Base-by-base conservation (phyloP, 2,888 invertebrate species). In the Drosophila nr. perissopoda region DNA sequence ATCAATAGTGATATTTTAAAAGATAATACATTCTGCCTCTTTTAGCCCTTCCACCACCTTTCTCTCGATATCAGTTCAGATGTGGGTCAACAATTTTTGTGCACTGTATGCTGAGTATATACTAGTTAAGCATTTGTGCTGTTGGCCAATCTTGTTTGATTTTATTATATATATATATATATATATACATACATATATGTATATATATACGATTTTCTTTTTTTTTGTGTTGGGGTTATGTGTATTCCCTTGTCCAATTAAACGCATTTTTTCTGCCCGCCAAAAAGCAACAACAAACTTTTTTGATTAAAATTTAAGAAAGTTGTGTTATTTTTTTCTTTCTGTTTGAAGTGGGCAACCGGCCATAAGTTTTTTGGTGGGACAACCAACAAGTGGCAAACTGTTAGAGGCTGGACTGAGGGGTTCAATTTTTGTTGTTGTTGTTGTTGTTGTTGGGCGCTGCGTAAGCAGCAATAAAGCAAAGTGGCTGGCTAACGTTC, bases 191-290 rank as follows among this genome's bases (percentile, higher is more conserved):
- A 21, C 21, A 13, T 6, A 21, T 21, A 13, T 7, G 2, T 4
- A 33, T 31, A 31, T 31, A 31, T 10, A 10, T 29, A 33, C 31
- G 2, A 0, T 18, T 18, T 21, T 4, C 11, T 21, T 21, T 21
- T 21, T n/a, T 10, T 8, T 51, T 65, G 8, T 25, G 40, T 21
- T 36, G 40, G 49, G 31, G 54, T 69, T 66, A 58, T 68, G 57
- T 67, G 76, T 88, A 88, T 89, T 88, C 89, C 89, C 89, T 84
- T 75, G 88, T 84, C 71, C 89, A 88, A 89, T 85, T 88, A 89
- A 88, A 84, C 84, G 79, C 86, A 67, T 76, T 83, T 86, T 86
- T 81, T 79, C 78, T 70, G 62, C 68, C 82, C 71, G 62, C 81
- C 64, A 71, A 76, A 79, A 80, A 78, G 74, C 70, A 83, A 71